Evolutionary conservation across 2,797 vertebrate genomes (phyloP), one percentile per base, ranked within the genome.

Genomic region (Sebastes diploproa): DNA sequence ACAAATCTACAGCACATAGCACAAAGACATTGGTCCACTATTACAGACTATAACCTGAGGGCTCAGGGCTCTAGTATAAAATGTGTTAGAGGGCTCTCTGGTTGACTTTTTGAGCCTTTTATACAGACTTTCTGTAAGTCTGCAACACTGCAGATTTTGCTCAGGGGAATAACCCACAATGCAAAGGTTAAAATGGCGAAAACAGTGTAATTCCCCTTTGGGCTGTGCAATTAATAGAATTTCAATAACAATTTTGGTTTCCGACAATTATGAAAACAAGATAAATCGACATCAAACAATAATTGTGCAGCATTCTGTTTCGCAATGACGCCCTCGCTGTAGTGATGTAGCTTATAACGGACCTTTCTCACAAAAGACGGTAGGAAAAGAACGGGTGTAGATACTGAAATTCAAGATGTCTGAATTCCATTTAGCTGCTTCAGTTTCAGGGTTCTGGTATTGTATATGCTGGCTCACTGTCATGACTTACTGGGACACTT

Each of bases 241-340:
- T 46, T 46, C 42, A 46, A 46, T 46, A 0, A 46, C 42, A 46
- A 46, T 46, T 46, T 18, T 46, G 16, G 16, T 46, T 46, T 46
- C 42, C 1, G 3, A 46, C 42, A 46, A 46, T 46, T 46, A 46
- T 46, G 42, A 46, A 46, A 46, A 46, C 42, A 46, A 3, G 42
- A 46, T 18, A 46, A 46, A 46, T 0, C 1, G 0, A 46, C 42
- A 46, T 46, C 0, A 46, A 46, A 46, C 42, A 46, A 46, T 46
- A 46, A 46, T 0, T 46, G 42, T 46, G 14, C 42, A 46, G 42
- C 42, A 46, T 46, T 46, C 42, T 46, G 42, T 42, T 46, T 46
- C 14, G 16, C 42, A 46, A 46, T 46, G 42, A 18, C 16, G 42
- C 14, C 0, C 42, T 46, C 16, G 16, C 0, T 7, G 12, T 5